Base-by-base conservation (phyloP, 2,113 vertebrate species). In the Nematolebias whitei region DNA sequence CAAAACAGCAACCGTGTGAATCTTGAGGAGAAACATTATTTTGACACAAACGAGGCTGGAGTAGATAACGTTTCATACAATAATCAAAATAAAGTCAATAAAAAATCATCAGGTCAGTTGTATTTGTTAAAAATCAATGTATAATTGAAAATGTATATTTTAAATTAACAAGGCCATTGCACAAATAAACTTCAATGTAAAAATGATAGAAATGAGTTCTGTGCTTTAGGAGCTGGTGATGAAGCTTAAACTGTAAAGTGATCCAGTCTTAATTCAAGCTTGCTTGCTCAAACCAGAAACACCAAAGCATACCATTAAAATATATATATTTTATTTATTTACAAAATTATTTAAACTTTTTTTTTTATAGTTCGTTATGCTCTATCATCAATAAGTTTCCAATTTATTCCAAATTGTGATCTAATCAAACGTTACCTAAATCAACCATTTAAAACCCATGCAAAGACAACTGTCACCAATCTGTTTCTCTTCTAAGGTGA, bases 1-100 rank as follows among this genome's bases (percentile, higher is more conserved):
- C 75, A 85, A 65, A 83, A 84, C 81, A 78, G 15, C 64, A 64
- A 47, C 73, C 78, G 74, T 80, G 26, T 81, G 58, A 39, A 58
- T 1, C 56, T 44, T 67, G 63, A 78, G 51, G 54, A 23, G 50
- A 58, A 44, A 65, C 61, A 58, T 52, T 75, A 56, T 78, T 58
- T 38, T 49, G 71, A 61, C 66, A 63, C 64, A 53, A 59, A 51
- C 48, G 52, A 49, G 38, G 53, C 29, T 18, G 14, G 6, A 67
- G 53, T 24, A 54, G 47, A 63, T 48, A 20, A 29, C 15, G 62
- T 64, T 70, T 38, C 2, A 12, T 23, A 32, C 32, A 32, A 23
- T 38, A 23, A 69, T 54, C 19, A 49, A 61, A n/a, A n/a, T n/a
- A n/a, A n/a, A n/a, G n/a, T n/a, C n/a, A n/a, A n/a, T n/a, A n/a